Conservation (phyloP, 2,113 vertebrate species). For the Pithys albifrons region DNA sequence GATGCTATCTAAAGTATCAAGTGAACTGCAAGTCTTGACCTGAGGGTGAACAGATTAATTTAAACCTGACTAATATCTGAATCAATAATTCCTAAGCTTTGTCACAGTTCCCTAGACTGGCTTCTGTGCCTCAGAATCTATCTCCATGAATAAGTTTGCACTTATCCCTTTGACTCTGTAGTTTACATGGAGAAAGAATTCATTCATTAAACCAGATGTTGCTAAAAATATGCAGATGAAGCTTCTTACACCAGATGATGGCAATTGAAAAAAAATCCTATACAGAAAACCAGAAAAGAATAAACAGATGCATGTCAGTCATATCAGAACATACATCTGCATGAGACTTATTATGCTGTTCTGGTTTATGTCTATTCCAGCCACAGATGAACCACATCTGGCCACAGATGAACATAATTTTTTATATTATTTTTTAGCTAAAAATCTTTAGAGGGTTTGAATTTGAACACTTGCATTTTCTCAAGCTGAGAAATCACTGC, state of each 20-base stretch:
- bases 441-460: not conserved
- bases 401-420: not conserved
- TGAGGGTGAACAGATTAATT: not conserved
- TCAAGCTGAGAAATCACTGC: not conserved
- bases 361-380: not conserved
- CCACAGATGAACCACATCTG: no score
- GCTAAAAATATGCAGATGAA: not conserved
- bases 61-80: not conserved
- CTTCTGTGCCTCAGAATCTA: not conserved
- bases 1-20: not conserved
- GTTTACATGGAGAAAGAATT: not conserved
- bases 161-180: not conserved
- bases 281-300: not conserved
- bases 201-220: constrained; percentile 4
- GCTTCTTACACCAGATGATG: not conserved
- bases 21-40: not conserved
- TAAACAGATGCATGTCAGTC: not conserved
- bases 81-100: not conserved
- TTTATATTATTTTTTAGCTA: not conserved
- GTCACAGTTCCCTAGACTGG: not conserved
- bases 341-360: not conserved
- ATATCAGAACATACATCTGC: not conserved
- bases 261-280: not conserved
- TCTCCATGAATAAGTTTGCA: not conserved
- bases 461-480: not conserved